These are phyloP conservation scores for Alectoris magna DNA, from an alignment of 2,797 vertebrate species.

Conservation along the genomic window DNA sequence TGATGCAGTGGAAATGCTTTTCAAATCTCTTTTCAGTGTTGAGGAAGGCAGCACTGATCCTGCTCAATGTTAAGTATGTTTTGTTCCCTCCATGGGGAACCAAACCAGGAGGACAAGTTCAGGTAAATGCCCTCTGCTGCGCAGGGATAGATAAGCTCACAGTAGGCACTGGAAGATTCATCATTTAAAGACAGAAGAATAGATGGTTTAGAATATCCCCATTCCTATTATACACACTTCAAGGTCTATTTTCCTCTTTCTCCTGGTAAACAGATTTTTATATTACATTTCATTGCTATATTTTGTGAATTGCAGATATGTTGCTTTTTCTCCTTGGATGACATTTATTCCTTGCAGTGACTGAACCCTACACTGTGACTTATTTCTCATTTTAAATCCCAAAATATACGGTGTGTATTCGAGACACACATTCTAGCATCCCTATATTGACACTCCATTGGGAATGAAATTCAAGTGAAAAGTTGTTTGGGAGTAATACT, in stretches of 20 bases:
- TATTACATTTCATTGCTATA: not conserved
- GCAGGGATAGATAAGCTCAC: fast-evolving
- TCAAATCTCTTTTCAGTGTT: not conserved
- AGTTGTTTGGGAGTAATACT: not conserved
- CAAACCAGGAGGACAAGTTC: not conserved
- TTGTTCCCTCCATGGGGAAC: not conserved
- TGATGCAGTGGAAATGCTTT: not conserved
- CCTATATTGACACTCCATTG: not conserved
- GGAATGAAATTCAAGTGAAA: not conserved
- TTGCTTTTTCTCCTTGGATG: not conserved
- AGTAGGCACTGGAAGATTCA: not conserved
- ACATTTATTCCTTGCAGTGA: not conserved
- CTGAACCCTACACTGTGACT: not conserved
- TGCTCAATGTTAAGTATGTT: not conserved
- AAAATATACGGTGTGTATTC: not conserved
- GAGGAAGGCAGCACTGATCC: not conserved
- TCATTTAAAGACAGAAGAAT: not conserved
- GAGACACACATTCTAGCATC: not conserved
- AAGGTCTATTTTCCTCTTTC: not conserved
- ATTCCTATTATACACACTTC: not conserved
- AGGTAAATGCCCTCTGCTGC: not conserved
- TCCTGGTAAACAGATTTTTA: not conserved
- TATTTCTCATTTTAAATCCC: constrained; percentile 1
- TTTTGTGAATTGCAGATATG: not conserved
- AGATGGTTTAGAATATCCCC: not conserved